phyloP scores from a whole-genome alignment of 2,113 vertebrate genomes.

The Labeo rohita region DNA sequence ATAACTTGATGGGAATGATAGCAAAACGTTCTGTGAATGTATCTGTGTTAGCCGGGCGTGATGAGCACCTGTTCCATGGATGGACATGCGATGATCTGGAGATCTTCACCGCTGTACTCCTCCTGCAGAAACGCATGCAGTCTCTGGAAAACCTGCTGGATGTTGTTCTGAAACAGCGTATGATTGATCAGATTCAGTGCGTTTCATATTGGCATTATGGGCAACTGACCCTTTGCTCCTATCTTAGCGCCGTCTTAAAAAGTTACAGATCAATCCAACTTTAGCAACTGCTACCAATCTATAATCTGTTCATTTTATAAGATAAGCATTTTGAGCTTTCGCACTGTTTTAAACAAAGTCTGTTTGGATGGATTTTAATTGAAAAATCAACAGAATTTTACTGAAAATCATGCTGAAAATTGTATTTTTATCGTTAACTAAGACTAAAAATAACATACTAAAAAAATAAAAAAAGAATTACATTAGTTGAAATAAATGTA shows the following conservation, averaged over 20 bases:
- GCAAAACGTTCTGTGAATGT: too few species aligned
- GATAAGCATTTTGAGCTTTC: neutral
- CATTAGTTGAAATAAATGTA: too few species aligned
- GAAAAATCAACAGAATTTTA: too few species aligned
- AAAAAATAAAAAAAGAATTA: too few species aligned
- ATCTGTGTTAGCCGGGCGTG: too few species aligned
- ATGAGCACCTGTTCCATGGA: conserved; percentile 91
- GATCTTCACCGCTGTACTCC: conserved; percentile 91
- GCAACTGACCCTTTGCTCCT: neutral
- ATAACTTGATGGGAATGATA: too few species aligned
- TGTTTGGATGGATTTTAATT: neutral
- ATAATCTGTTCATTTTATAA: neutral
- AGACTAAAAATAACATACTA: too few species aligned
- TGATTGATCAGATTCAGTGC: neutral
- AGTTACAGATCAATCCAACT: neutral
- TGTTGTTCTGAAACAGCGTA: conserved; percentile 83
- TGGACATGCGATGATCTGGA: conserved; percentile 93
- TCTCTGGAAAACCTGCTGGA: conserved; percentile 96
- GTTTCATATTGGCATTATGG: neutral
- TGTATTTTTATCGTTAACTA: too few species aligned
- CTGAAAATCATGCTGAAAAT: too few species aligned
- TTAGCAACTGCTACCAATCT: neutral
- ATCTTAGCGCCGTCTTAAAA: neutral
- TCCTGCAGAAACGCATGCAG: conserved; percentile 89
- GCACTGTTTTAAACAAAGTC: neutral